Conservation (phyloP, 1,140 invertebrate genomes). For the Harpegnathos saltator region DNA sequence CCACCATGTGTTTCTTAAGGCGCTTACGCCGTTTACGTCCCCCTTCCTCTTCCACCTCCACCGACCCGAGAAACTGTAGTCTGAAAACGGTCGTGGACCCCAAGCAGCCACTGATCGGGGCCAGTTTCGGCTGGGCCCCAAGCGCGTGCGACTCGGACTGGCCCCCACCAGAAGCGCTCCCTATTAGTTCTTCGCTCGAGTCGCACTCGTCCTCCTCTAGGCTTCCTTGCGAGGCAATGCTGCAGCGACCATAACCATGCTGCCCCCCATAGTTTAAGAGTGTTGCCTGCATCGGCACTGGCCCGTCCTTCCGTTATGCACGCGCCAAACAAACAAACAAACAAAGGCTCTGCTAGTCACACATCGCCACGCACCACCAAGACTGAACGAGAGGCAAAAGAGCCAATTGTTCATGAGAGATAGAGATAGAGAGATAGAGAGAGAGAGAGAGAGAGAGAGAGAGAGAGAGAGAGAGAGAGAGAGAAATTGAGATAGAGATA, state of each 20-base stretch:
- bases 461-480: too few species aligned
- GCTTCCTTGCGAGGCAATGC: slow-evolving; percentile 84
- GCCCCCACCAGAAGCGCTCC: slow-evolving; percentile 82
- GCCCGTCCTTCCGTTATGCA: slow-evolving; percentile 83
- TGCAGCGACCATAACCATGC: slow-evolving; percentile 83
- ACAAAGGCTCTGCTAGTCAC: slow-evolving; percentile 84
- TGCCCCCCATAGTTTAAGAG: slow-evolving; percentile 84
- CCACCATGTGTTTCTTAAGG: slow-evolving; percentile 96
- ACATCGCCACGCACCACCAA: slow-evolving; percentile 82
- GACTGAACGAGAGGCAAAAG: slow-evolving; percentile 75
- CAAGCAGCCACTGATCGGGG: slow-evolving; percentile 83
- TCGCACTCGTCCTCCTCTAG: slow-evolving; percentile 85
- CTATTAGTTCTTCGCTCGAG: slow-evolving; percentile 85
- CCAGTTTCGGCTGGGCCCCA: slow-evolving; percentile 84
- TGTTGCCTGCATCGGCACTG: slow-evolving; percentile 82
- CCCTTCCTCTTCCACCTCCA: slow-evolving; percentile 93
- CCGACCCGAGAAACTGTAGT: slow-evolving; percentile 93
- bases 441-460: too few species aligned
- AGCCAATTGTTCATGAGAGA: slow-evolving; percentile 57
- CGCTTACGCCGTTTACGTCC: slow-evolving; percentile 90
- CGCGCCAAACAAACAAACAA: slow-evolving; percentile 84
- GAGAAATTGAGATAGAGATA: too few species aligned
- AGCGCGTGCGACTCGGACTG: slow-evolving; percentile 81
- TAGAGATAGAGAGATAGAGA: too few species aligned
- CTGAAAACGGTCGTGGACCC: slow-evolving; percentile 90